Evolutionary conservation across 2,113 vertebrate species (phyloP).

Genomic region (Siniperca chuatsi): DNA sequence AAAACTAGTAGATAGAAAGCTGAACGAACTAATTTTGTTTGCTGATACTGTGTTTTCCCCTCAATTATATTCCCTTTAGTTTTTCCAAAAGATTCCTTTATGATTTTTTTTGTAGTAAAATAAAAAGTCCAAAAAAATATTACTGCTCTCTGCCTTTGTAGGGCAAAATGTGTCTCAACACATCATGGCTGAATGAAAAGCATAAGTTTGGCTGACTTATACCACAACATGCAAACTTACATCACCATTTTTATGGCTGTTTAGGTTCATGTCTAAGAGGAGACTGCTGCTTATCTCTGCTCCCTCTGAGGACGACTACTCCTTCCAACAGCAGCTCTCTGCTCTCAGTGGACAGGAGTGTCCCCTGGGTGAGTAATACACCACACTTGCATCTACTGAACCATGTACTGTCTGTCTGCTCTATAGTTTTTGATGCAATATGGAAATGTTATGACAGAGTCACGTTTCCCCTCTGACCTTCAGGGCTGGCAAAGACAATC

Average conservation of each 20-base stretch:
- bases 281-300: constrained; percentile 85
- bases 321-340: constrained; percentile 84
- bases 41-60: too few relatives aligned
- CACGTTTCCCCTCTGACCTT: background rate
- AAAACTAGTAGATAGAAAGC: background rate
- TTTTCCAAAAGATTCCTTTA: too few relatives aligned
- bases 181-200: background rate
- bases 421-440: background rate
- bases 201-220: background rate
- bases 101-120: too few relatives aligned
- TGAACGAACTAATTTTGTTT: too few relatives aligned
- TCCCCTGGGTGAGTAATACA: constrained; percentile 76
- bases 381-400: background rate
- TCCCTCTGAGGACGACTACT: constrained; percentile 84
- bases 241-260: background rate
- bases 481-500: background rate
- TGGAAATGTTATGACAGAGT: background rate
- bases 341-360: constrained; percentile 83
- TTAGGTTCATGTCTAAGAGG: constrained; percentile 85
- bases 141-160: too few relatives aligned
- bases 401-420: background rate
- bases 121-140: too few relatives aligned
- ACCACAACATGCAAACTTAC: background rate
- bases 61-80: too few relatives aligned
- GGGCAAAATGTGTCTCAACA: background rate